Evolutionary conservation across 2,888 invertebrate species (phyloP), one percentile per base, ranked within the genome.

Genomic region (Drosophila pegasa): DNA sequence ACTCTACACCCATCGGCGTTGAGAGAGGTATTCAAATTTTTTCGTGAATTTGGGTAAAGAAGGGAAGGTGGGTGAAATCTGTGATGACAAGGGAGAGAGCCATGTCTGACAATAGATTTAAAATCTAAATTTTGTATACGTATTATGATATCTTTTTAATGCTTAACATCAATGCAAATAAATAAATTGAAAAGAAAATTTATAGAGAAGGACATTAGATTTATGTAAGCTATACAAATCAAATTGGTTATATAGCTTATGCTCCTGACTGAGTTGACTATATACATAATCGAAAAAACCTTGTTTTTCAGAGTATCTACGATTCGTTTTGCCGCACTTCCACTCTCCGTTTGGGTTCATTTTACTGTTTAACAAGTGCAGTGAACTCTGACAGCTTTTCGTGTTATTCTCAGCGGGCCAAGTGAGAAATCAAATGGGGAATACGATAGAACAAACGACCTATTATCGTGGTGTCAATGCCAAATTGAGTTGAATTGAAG

Each of bases 401-500:
- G 35, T 48, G 62, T 16, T 18, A 37, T 55, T 57, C 38, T 48
- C 27, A 54, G 45, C 43, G 38, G 29, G 16, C n/a, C n/a, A 59
- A 67, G 79, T 78, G 82, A 70, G 69, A 84, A 79, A 83, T 85
- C 80, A 71, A 76, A 72, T 71, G 60, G 40, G 55, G 22, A 51
- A 35, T 54, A 14, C 25, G 16, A 25, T 43, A 43, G 55, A 55
- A 16, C 57, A 56, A 33, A 51, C 58, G 63, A 58, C 59, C 66
- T 63, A 68, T 71, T 62, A 58, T 63, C 71, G 58, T 67, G 62
- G 74, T 82, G 83, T 83, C 80, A 81, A 70, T 71, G 71, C 61
- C 75, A 75, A 80, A 84, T 86, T 79, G 71, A 66, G 75, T 65
- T 72, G 73, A 84, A 84, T 84, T 82, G 62, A 78, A 75, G 78